Base-by-base conservation (phyloP, 1,140 invertebrate species). In the Propsilocerus akamusi region DNA sequence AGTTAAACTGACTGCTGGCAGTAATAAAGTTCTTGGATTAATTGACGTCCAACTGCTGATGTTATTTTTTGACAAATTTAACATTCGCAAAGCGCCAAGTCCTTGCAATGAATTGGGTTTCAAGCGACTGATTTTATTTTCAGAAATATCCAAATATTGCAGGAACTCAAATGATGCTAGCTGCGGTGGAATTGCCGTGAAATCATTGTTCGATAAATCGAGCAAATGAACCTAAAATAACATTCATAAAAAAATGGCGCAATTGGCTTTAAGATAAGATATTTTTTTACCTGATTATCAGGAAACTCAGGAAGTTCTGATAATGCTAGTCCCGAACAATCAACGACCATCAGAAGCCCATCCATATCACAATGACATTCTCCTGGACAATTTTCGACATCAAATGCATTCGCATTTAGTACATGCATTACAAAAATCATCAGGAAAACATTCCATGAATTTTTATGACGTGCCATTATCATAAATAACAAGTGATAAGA, bases 51-150 rank as follows among this genome's bases (percentile, higher is more conserved):
- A 77, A 47, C 65, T 60, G 17, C 56, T 60, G 46, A 78, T 72
- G 11, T 63, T 56, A 55, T 77, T 78, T 49, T 59, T 66, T 11
- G 69, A 68, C 51, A 78, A 58, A 56, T 74, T 66, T 25, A 78
- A 55, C 4, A 62, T 59, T 54, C 72, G 61, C 17, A 78, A 57
- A 2, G 65, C 58, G 10, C 61, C 67, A 12, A 76, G 65, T 7
- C 71, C 72, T 23, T 65, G 51, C 3, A 78, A 60, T 3, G 69
- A 63, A 48, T 65, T 54, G 25, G 53, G 52, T 3, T 60, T 60
- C 46, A 78, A 49, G 20, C 56, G 56, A 5, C 55, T 59, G 22
- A 77, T 65, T 46, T 60, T 53, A 55, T 78, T 78, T 26, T 67
- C 58, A 22, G 73, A 75, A 17, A 77, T 50, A 57, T 77, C 72